Evolutionary conservation across 2,113 vertebrate genomes (phyloP).

Genomic region (Paramormyrops kingsleyae): DNA sequence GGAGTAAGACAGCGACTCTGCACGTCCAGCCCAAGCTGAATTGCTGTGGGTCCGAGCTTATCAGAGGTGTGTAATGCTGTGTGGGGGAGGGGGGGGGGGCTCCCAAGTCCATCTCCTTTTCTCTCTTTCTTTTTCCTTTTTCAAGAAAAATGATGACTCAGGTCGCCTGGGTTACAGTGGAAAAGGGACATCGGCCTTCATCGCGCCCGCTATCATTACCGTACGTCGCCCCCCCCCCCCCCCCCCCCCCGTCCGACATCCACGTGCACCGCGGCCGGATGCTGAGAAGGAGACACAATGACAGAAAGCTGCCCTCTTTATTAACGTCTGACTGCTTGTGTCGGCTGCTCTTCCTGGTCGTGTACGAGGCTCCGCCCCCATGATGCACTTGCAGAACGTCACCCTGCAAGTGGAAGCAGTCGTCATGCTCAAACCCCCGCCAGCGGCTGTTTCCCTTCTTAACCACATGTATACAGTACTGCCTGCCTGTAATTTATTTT

Average conservation of each 20-base stretch:
- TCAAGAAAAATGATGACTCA: neutral
- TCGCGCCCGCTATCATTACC: constrained; percentile 24
- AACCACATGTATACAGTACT: constrained; percentile 19
- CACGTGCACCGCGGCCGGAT: neutral
- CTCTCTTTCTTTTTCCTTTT: neutral
- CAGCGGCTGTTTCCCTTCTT: neutral
- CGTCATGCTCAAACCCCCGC: constrained; percentile 33
- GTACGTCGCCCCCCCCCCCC: neutral
- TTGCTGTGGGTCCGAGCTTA: neutral
- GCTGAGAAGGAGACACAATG: neutral
- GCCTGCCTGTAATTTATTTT: constrained; percentile 12
- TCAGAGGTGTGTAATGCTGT: neutral
- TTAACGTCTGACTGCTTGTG: neutral
- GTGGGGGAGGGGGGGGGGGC: neutral
- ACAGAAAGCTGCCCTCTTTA: neutral
- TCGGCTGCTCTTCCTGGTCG: too few relatives aligned
- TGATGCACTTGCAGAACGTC: neutral
- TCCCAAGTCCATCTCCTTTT: constrained; percentile 7
- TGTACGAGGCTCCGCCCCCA: neutral
- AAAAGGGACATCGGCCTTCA: constrained; percentile 28
- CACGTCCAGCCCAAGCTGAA: constrained; percentile 2
- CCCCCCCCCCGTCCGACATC: neutral
- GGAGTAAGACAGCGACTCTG: neutral
- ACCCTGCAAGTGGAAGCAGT: neutral
- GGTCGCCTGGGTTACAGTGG: constrained; percentile 12